These are phyloP conservation scores for Lepeophtheirus salmonis DNA, from an alignment of 1,140 invertebrate genomes.

Conservation along the genomic window DNA sequence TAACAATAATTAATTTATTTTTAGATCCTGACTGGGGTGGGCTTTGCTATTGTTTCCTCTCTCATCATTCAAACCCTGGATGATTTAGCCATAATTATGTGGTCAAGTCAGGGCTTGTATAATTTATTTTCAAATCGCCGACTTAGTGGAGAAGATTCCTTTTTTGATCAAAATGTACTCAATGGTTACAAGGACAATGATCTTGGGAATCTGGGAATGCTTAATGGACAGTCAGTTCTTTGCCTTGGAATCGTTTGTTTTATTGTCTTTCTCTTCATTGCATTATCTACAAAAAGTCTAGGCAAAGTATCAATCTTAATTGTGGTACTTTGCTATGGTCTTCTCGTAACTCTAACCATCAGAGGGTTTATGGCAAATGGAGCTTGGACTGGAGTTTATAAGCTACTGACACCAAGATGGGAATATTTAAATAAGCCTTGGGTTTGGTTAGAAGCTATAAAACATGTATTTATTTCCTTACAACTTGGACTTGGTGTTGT, in stretches of 20 bases:
- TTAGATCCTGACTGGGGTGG: conserved; percentile 3
- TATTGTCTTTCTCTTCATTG: not conserved
- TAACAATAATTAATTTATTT: not conserved
- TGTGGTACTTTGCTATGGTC: not conserved
- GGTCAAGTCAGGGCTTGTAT: not conserved
- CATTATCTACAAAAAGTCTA: not conserved
- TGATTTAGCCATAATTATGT: not conserved
- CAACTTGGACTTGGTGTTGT: conserved; percentile 2
- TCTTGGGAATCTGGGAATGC: not conserved
- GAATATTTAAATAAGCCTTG: not conserved
- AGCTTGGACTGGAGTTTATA: not conserved
- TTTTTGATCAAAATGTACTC: not conserved
- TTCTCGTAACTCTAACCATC: conserved; percentile 1
- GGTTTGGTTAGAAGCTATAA: not conserved
- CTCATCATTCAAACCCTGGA: not conserved
- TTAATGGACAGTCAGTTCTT: not conserved
- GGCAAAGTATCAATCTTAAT: not conserved
- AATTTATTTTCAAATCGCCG: not conserved
- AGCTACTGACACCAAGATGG: not conserved
- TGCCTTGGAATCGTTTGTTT: conserved; percentile 1
- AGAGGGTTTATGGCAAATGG: not conserved
- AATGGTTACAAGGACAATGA: not conserved
- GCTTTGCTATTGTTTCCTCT: not conserved
- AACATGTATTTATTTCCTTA: not conserved
- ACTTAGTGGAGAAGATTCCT: not conserved